phyloP scores from a whole-genome alignment of 2,797 vertebrate genomes.

The Lophotriccus pileatus region DNA sequence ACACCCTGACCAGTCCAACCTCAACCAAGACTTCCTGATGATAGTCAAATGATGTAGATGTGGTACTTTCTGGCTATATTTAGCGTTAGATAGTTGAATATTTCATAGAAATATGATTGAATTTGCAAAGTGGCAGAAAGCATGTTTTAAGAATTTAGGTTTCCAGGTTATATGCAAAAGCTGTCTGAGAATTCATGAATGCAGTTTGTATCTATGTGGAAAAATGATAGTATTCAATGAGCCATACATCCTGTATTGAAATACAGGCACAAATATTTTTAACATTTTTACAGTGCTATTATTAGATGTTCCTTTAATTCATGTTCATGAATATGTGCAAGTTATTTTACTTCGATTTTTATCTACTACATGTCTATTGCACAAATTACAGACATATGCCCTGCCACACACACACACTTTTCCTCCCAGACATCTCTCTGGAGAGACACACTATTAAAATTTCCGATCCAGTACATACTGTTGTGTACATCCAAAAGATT shows the following conservation, averaged over 20 bases:
- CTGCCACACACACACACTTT: not conserved
- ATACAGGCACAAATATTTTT: not conserved
- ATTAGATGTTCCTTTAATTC: not conserved
- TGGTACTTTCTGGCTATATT: not conserved
- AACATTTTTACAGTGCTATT: not conserved
- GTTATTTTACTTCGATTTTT: not conserved
- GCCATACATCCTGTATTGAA: not conserved
- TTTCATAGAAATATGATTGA: not conserved
- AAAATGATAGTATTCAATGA: not conserved
- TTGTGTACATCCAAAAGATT: not conserved
- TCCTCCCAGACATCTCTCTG: not conserved
- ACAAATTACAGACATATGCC: not conserved
- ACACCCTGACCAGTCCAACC: not conserved
- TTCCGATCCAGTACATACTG: not conserved
- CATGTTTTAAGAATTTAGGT: not conserved
- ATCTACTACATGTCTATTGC: not conserved
- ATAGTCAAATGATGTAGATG: not conserved
- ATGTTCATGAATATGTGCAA: not conserved
- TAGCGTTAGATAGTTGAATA: not conserved
- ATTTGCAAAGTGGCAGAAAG: not conserved
- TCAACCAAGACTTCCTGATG: not conserved
- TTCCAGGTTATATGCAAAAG: not conserved
- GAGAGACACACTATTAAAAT: not conserved
- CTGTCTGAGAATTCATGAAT: not conserved
- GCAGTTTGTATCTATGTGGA: rapidly evolving